Evolutionary conservation across 2,113 vertebrate genomes (phyloP), one percentile per base, ranked within the genome.

Genomic region (Thalassoma bifasciatum): DNA sequence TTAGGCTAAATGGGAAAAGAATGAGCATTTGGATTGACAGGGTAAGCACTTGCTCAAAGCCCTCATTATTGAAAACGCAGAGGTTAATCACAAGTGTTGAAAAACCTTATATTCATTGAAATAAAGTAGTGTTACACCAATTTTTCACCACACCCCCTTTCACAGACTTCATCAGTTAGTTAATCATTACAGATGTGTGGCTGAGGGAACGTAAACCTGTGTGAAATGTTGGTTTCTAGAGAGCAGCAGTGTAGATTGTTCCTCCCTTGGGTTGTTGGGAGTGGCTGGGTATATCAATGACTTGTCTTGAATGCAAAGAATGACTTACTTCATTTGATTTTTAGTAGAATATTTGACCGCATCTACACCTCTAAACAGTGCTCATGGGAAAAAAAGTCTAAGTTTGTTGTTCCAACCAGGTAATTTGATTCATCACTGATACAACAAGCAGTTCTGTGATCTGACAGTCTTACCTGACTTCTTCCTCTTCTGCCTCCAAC

Each of bases 101-200:
- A 44, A 42, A 44, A 44, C 5, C 42, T 14, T 16, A 13, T 44
- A 5, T 16, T 14, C 42, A 6, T 13, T 49, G 53, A 61, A 40
- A 49, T 42, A n/a, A 2, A 16, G 7, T 21, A 30, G 17, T 14
- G 17, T 19, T 16, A n/a, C n/a, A 13, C 24, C 37, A 8, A 16
- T 57, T 24, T 44, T 68, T 62, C 34, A 63, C 51, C 40, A 51
- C 1, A 11, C 34, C 22, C 60, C 22, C 23, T 66, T 61, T 23
- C 22, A 24, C 66, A 72, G 56, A 49, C 24, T 67, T 72, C 19
- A 56, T 40, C 21, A 34, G 17, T 13, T 8, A 11, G 47, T 53
- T 54, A 53, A 21, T 50, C 14, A 19, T 46, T 14, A 53, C 42
- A 72, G 24, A 61, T 36, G 22, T 42, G 5, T 46, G 16, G 2